phyloP scores from a whole-genome alignment of 2,888 invertebrate genomes.

The Chrysolina americana region DNA sequence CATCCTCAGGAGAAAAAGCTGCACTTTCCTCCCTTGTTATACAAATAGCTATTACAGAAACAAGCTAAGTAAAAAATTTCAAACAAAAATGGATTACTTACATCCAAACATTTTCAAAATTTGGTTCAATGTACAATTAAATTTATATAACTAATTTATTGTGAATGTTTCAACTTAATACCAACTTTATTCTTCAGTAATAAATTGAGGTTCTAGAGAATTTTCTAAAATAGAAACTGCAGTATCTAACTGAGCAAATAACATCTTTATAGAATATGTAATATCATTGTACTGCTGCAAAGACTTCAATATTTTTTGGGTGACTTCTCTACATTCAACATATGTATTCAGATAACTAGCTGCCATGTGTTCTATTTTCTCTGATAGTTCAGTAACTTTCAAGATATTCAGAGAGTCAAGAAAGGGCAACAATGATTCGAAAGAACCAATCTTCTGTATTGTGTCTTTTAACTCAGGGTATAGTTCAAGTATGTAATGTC shows the following conservation, averaged over 20 bases:
- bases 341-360: constrained; percentile 67
- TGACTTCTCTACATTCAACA: constrained; percentile 66
- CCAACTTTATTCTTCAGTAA: constrained; percentile 56
- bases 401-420: constrained; percentile 68
- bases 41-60: no score
- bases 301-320: constrained; percentile 66
- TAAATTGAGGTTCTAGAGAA: constrained; percentile 65
- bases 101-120: neutral
- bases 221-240: constrained; percentile 69
- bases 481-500: constrained; percentile 69
- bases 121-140: neutral
- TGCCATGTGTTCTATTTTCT: constrained; percentile 68
- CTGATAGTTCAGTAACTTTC: constrained; percentile 68
- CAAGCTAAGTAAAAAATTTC: neutral
- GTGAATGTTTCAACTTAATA: neutral
- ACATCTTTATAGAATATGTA: constrained; percentile 69
- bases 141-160: no score
- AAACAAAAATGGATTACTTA: neutral
- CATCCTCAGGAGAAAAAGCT: no score
- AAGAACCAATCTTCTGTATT: constrained; percentile 63
- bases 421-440: constrained; percentile 67
- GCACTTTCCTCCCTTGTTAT: no score
- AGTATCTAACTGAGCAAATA: constrained; percentile 69
- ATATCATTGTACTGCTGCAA: constrained; percentile 71
- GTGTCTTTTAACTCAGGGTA: constrained; percentile 69